A percentile compares a stretch with the other conserved stretches of the same genome.
phyloP scores from a whole-genome alignment of 2,113 vertebrate species.

The Ceyx margarethae region DNA sequence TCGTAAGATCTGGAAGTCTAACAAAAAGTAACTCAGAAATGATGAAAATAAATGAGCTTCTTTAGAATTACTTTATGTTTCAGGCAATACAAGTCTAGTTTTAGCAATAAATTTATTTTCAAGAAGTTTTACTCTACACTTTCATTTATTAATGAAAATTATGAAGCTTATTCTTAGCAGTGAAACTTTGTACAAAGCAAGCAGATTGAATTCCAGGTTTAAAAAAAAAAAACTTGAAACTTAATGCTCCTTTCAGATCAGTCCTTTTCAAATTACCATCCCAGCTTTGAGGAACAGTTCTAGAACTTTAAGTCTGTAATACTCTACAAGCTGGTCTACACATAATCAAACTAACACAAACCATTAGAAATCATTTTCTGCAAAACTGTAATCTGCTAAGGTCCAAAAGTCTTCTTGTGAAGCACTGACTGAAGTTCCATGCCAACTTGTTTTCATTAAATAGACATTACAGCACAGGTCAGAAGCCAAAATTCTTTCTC shows the following conservation, averaged over 20 bases:
- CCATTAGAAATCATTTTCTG: neutral
- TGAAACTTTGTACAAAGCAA: neutral
- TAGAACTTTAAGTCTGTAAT: neutral
- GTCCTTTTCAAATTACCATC: neutral
- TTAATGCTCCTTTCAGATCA: neutral
- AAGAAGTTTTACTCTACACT: neutral
- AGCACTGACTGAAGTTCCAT: neutral
- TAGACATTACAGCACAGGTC: neutral
- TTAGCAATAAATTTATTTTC: neutral
- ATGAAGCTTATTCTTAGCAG: neutral
- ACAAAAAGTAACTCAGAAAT: neutral
- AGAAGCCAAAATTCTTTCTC: neutral
- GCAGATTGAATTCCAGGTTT: neutral
- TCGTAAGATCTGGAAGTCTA: neutral
- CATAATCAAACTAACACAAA: neutral
- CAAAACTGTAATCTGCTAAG: neutral
- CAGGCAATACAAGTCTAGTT: neutral
- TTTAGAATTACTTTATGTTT: neutral
- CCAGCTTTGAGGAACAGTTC: neutral
- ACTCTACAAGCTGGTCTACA: neutral
- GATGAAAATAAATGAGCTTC: neutral
- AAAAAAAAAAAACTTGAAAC: neutral
- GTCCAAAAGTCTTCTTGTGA: neutral
- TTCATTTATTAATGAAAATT: neutral
- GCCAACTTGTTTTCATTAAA: neutral